Conservation (phyloP, 1,140 invertebrate species). For the Cyclargus thomasi region DNA sequence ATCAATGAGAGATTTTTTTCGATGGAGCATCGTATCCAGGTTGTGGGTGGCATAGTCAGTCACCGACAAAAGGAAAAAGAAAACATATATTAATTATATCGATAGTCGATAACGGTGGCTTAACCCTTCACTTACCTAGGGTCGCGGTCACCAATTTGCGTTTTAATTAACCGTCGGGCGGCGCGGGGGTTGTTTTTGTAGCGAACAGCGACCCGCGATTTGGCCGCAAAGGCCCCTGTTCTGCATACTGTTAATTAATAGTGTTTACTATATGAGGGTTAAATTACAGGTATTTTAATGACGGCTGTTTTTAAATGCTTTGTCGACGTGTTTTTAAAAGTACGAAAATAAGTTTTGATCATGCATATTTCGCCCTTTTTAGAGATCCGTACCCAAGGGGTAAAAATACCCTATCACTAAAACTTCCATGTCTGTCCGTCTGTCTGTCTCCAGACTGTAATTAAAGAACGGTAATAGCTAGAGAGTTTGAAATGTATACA, state of each 20-base stretch:
- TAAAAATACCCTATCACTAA: too few relatives aligned
- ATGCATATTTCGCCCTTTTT: too few relatives aligned
- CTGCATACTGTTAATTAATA: conserved; percentile 18
- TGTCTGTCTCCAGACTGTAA: too few relatives aligned
- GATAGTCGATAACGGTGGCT: conserved; percentile 27
- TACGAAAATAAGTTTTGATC: too few relatives aligned
- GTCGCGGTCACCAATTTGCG: conserved; percentile 56
- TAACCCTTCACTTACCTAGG: conserved; percentile 24
- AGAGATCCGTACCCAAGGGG: too few relatives aligned
- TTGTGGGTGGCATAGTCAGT: too few relatives aligned
- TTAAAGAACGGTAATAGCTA: too few relatives aligned
- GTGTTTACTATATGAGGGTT: neutral
- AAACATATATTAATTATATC: neutral
- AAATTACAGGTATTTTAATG: neutral
- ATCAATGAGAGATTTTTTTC: too few relatives aligned
- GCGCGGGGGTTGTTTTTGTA: conserved; percentile 47
- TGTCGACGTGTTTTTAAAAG: neutral
- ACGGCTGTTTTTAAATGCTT: neutral
- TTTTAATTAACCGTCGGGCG: conserved; percentile 57
- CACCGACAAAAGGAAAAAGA: too few relatives aligned
- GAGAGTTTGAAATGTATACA: too few relatives aligned
- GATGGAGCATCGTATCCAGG: too few relatives aligned
- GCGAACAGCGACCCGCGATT: conserved; percentile 42
- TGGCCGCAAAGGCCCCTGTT: conserved; percentile 19
- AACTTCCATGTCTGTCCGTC: too few relatives aligned